Percentiles rank a stretch among this genome's conserved stretches.
Conservation (phyloP, 2,113 vertebrate genomes). For the Taxidea taxus region DNA sequence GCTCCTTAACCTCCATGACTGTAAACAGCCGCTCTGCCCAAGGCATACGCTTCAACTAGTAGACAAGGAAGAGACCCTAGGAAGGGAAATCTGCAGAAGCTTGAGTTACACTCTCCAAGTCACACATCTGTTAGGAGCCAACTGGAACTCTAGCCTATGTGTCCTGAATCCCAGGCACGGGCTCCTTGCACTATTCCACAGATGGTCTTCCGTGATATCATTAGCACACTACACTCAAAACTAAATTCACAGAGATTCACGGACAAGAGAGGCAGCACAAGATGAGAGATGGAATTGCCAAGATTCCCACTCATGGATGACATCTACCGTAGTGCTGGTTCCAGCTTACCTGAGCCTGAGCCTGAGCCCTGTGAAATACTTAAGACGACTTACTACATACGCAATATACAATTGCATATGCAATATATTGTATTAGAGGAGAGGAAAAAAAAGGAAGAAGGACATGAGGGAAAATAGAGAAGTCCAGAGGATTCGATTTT, state of each 20-base stretch:
- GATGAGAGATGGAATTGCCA: not conserved
- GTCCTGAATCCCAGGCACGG: not conserved
- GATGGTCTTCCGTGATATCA: not conserved
- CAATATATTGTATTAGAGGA: not conserved
- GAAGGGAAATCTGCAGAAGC: not conserved
- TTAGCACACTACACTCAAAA: not conserved
- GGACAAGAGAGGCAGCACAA: not conserved
- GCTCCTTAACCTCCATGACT: not conserved
- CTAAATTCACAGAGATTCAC: not conserved
- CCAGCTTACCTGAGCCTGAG: not conserved
- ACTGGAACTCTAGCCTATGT: not conserved
- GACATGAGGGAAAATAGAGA: not conserved
- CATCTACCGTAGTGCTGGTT: not conserved
- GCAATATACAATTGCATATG: no score
- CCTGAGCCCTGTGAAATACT: not conserved
- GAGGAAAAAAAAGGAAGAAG: not conserved
- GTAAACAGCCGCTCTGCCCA: not conserved
- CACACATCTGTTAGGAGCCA: not conserved
- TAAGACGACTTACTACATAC: not conserved
- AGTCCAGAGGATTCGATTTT: not conserved
- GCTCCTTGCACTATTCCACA: not conserved
- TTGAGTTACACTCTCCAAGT: not conserved
- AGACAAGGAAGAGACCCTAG: not conserved
- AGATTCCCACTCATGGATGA: not conserved
- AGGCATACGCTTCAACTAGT: not conserved